Conservation (phyloP, 2,888 invertebrate species). For the Crossocerus cetratus region DNA sequence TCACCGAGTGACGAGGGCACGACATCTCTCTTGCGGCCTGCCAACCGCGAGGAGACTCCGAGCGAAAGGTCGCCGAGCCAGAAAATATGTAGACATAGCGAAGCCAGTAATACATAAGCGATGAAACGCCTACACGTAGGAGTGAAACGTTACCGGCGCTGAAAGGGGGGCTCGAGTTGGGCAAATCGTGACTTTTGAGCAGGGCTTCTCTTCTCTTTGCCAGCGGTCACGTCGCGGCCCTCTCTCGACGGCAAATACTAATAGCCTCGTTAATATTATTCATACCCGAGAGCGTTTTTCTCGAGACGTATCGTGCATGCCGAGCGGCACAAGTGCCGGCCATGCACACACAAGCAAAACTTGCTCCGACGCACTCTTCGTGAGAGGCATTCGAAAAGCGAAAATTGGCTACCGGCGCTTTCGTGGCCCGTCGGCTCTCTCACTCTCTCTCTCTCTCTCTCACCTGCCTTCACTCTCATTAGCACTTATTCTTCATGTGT, state of each 20-base stretch:
- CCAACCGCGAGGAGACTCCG: too few species aligned
- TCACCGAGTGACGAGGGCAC: too few species aligned
- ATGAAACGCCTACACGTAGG: conserved; percentile 36
- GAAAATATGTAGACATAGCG: too few species aligned
- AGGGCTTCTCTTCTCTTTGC: neutral
- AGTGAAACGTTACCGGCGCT: conserved; percentile 22
- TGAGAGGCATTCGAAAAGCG: neutral
- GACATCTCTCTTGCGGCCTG: too few species aligned
- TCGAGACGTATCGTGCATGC: neutral
- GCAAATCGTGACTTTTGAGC: conserved; percentile 17
- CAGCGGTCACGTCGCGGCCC: neutral
- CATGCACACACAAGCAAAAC: neutral
- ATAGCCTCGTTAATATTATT: conserved; percentile 6
- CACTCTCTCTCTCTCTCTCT: too few species aligned
- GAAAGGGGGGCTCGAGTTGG: conserved; percentile 22
- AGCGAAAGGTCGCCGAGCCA: neutral
- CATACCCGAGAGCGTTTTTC: conserved; percentile 2
- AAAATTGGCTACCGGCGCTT: too few species aligned
- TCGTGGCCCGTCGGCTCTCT: too few species aligned
- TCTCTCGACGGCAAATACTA: neutral
- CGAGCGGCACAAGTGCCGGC: neutral
- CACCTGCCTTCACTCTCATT: neutral
- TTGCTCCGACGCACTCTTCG: neutral
- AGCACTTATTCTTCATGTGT: neutral
- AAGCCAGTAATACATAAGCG: conserved; percentile 9